Base-by-base conservation (phyloP, 2,113 vertebrate genomes). In the Aphyosemion australe region DNA sequence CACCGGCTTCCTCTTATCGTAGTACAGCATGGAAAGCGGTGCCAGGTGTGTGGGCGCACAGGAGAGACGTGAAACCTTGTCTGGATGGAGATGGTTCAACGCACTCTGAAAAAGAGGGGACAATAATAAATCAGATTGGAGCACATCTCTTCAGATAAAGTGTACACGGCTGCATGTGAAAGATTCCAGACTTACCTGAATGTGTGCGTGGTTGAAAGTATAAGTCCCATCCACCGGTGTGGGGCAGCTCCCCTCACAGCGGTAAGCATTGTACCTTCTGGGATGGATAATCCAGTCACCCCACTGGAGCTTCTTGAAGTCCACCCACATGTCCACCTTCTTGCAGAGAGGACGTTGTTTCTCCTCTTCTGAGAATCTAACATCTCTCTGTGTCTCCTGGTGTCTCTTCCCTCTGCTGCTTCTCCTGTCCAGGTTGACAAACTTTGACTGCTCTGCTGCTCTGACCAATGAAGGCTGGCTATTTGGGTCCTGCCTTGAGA, bases 131-230 rank as follows among this genome's bases (percentile, higher is more conserved):
- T 26, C 37, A 51, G 3, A 56, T 88, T 69, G 81, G 69, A 69
- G 26, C 37, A 70, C 21, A 53, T 41, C 2, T 64, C 5, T 34
- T 42, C 8, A 19, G 7, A 12, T 12, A 14, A 42, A 26, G 26
- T 26, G 26, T 5, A 26, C 26, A 42, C 12, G 20, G 13, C 34
- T 39, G 12, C 19, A 26, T 18, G 34, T 49, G 21, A 18, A 16
- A 4, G 2, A 8, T 26, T 46, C 58, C 39, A 20, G 16, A 46
- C 88, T 90, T 90, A 96, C 95, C 94, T 96, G 94, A 43, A 97
- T 94, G 81, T 94, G 96, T 0, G 94, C 95, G 0, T 97, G 94
- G 82, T 96, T 97, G 5, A 95, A 95, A 11, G 94, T 93, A 6
- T 94, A 93, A 32, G 67, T 92, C 85, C 95, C 95, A 0, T 95